phyloP scores from a whole-genome alignment of 2,113 vertebrate genomes.

The Gnathonemus echidnorhynchus region DNA sequence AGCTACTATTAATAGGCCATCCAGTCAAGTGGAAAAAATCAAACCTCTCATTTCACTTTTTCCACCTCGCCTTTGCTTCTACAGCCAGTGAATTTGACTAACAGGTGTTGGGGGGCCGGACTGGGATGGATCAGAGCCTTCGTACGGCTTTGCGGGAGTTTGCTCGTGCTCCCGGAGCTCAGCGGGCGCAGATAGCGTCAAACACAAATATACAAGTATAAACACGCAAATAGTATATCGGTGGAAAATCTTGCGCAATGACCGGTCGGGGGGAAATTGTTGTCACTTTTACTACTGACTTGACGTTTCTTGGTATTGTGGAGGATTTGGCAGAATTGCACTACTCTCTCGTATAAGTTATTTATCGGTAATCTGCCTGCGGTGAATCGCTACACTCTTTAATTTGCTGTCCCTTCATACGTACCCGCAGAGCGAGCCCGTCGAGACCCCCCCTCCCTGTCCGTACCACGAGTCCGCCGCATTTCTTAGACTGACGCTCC shows the following conservation, averaged over 20 bases:
- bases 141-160: neutral
- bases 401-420: neutral
- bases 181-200: neutral
- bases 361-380: neutral
- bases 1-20: slow-evolving; percentile 12
- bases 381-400: neutral
- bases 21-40: slow-evolving; percentile 46
- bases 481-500: neutral
- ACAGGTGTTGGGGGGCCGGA: neutral
- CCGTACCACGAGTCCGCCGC: neutral
- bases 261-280: neutral
- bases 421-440: neutral
- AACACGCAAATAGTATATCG: neutral
- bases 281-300: neutral
- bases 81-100: neutral
- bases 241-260: neutral
- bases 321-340: neutral
- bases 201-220: neutral
- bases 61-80: slow-evolving; percentile 12
- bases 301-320: neutral
- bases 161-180: neutral
- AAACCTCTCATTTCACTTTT: slow-evolving; percentile 57
- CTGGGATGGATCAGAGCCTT: neutral
- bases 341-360: neutral
- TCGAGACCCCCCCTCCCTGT: neutral